phyloP scores from a whole-genome alignment of 2,888 invertebrate species.

The Chalcis sispes region DNA sequence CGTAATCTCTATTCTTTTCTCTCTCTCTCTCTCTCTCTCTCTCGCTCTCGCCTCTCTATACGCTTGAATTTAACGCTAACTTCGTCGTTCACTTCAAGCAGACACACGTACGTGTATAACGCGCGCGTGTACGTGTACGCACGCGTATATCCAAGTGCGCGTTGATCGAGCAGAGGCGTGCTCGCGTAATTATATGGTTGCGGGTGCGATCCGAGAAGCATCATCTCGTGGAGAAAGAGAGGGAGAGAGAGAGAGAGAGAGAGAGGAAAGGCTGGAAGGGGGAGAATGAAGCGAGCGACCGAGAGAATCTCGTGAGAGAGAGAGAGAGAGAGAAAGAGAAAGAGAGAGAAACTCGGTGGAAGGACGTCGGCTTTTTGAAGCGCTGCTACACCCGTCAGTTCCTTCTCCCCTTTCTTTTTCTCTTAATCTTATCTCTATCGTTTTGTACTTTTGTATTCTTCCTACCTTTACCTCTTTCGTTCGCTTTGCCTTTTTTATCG shows the following conservation, averaged over 20 bases:
- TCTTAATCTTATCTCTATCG: too few relatives aligned
- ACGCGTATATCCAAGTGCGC: conserved; percentile 30
- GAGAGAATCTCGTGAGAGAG: conserved; percentile 34
- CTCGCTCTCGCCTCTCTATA: conserved; percentile 13
- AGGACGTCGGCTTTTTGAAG: conserved; percentile 51
- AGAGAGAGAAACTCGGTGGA: conserved; percentile 21
- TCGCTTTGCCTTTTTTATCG: neutral
- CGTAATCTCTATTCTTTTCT: neutral
- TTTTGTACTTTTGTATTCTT: conserved; percentile 18
- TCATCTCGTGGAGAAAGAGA: conserved; percentile 43
- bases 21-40: conserved; percentile 33
- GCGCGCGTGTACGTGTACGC: conserved; percentile 43
- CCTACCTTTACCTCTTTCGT: neutral
- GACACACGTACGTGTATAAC: conserved; percentile 24
- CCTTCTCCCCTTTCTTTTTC: conserved; percentile 5
- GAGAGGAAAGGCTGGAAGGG: conserved; percentile 5
- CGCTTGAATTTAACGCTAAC: conserved; percentile 39
- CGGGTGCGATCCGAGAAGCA: conserved; percentile 61
- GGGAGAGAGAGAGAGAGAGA: conserved; percentile 17
- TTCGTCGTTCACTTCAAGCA: conserved; percentile 25
- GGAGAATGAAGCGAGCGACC: conserved; percentile 15
- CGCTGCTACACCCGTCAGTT: conserved; percentile 21
- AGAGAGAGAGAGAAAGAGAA: conserved; percentile 20
- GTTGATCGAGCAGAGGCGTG: conserved; percentile 57
- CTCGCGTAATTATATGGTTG: conserved; percentile 64